phyloP scores from a whole-genome alignment of 1,140 invertebrate species.

The Drosophila arizonae region DNA sequence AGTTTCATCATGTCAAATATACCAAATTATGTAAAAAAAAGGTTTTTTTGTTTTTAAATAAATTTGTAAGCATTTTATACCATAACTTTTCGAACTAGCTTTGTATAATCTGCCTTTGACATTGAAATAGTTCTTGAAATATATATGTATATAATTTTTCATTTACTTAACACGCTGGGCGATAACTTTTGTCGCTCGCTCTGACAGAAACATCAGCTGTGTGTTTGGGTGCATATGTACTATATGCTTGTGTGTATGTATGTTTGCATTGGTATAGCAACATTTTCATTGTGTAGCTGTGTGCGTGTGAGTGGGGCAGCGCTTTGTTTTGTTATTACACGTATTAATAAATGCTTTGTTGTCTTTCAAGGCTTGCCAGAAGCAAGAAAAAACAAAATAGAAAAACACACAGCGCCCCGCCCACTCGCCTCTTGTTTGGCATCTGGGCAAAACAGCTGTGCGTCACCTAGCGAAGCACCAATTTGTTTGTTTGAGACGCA shows the following conservation, averaged over 20 bases:
- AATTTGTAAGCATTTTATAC: too few relatives aligned
- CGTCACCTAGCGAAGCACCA: slow-evolving; percentile 41
- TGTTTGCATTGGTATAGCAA: slow-evolving; percentile 26
- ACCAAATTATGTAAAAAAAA: too few relatives aligned
- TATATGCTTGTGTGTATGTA: neutral
- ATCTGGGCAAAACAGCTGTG: slow-evolving; percentile 46
- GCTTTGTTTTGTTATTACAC: slow-evolving; percentile 50
- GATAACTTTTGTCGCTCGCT: slow-evolving; percentile 25
- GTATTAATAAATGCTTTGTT: slow-evolving; percentile 56
- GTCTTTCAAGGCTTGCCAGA: slow-evolving; percentile 52
- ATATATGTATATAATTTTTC: neutral
- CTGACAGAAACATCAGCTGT: slow-evolving; percentile 43
- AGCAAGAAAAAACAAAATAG: slow-evolving; percentile 16
- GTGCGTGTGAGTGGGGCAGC: slow-evolving; percentile 10
- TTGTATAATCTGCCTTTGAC: neutral
- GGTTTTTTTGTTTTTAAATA: too few relatives aligned
- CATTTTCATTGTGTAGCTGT: slow-evolving; percentile 37
- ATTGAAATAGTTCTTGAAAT: neutral
- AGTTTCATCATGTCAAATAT: too few relatives aligned
- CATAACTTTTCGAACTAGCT: too few relatives aligned
- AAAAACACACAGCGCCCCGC: slow-evolving; percentile 12
- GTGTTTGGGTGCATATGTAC: slow-evolving; percentile 15
- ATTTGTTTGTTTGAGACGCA: slow-evolving; percentile 54
- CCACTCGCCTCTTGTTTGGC: neutral
- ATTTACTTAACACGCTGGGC: neutral